phyloP scores from a whole-genome alignment of 1,140 invertebrate species.

The Hyphantria cunea region DNA sequence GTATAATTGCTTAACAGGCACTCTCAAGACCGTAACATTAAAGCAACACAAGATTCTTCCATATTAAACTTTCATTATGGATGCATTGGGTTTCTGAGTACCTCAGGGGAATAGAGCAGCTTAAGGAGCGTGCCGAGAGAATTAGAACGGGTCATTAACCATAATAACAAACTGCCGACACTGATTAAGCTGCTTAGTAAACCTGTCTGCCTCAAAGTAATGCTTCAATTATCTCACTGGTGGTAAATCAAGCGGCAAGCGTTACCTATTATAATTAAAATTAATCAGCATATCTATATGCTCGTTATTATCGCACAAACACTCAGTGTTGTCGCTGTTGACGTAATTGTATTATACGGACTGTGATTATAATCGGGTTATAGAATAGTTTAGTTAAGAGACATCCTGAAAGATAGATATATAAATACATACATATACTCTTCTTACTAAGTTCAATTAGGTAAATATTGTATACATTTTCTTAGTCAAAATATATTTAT shows the following conservation, averaged over 20 bases:
- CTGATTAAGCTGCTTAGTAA: constrained; percentile 37
- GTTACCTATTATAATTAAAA: constrained; percentile 18
- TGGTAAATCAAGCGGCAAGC: constrained; percentile 8
- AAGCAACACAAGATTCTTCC: constrained; percentile 12
- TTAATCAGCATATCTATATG: constrained; percentile 3
- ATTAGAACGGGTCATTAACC: constrained; percentile 38
- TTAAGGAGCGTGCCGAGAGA: constrained; percentile 11
- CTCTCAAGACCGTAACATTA: constrained; percentile 12
- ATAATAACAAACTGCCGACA: constrained; percentile 37
- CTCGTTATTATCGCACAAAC: too few species aligned
- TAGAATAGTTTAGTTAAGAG: too few species aligned
- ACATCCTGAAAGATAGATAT: too few species aligned
- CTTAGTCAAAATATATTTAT: too few species aligned
- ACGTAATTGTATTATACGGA: too few species aligned
- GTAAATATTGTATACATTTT: too few species aligned
- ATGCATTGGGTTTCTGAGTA: constrained; percentile 9
- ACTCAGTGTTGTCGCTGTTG: too few species aligned
- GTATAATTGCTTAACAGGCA: constrained; percentile 11
- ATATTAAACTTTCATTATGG: constrained; percentile 29
- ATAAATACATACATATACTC: too few species aligned
- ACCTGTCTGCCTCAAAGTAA: constrained; percentile 31
- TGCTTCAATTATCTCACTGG: constrained; percentile 32
- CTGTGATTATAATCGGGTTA: too few species aligned
- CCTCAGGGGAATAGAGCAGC: not conserved
- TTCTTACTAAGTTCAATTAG: too few species aligned